These are phyloP conservation scores for Parelbella ahira DNA, from an alignment of 2,888 invertebrate genomes.

Conservation along the genomic window DNA sequence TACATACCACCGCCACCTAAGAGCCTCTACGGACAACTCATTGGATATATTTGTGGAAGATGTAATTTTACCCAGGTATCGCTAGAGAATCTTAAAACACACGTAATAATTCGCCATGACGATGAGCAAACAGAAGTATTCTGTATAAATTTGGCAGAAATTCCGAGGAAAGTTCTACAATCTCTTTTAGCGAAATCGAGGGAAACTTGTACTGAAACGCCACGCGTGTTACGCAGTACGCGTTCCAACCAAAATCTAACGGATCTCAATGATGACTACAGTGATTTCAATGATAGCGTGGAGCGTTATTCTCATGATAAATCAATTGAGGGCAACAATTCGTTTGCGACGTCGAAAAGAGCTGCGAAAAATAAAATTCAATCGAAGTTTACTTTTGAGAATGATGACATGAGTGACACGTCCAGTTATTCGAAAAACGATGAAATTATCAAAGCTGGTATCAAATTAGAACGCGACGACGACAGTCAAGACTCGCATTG, in stretches of 20 bases:
- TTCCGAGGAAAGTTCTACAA: slow-evolving; percentile 47
- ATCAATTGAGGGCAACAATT: too few relatives aligned
- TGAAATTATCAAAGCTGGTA: slow-evolving; percentile 24
- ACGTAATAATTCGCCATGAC: slow-evolving; percentile 80
- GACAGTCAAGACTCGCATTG: slow-evolving; percentile 26
- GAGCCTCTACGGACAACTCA: slow-evolving; percentile 56
- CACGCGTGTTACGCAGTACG: slow-evolving; percentile 38
- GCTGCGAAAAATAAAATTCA: slow-evolving; percentile 35
- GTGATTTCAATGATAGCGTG: slow-evolving; percentile 36
- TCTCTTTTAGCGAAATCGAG: slow-evolving; percentile 34
- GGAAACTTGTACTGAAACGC: slow-evolving; percentile 14
- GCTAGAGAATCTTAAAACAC: slow-evolving; percentile 80
- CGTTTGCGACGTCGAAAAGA: neutral
- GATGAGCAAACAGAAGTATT: slow-evolving; percentile 68
- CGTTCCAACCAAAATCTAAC: slow-evolving; percentile 41
- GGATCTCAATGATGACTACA: slow-evolving; percentile 41
- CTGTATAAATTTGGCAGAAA: slow-evolving; percentile 57
- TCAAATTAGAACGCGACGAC: slow-evolving; percentile 31
- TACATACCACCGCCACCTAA: slow-evolving; percentile 68
- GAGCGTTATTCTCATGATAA: slow-evolving; percentile 25
- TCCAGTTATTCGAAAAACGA: slow-evolving; percentile 29
- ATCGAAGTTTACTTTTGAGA: slow-evolving; percentile 62
- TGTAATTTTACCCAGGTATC: slow-evolving; percentile 88
- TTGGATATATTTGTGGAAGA: slow-evolving; percentile 84
- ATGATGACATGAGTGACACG: slow-evolving; percentile 41